Conservation (phyloP, 2,797 vertebrate genomes). For the Pteropus rufus region DNA sequence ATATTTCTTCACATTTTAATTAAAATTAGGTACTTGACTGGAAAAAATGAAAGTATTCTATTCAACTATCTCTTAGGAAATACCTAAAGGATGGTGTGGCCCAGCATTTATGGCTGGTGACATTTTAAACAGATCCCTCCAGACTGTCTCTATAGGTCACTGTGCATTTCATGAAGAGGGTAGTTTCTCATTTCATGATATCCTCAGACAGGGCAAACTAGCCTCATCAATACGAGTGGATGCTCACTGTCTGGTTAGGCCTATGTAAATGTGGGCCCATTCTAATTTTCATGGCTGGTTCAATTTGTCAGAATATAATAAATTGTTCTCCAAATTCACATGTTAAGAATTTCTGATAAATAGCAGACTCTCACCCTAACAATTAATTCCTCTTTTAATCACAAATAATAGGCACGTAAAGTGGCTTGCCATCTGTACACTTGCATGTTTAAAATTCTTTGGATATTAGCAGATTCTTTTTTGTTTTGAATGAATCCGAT, state of each 20-base stretch:
- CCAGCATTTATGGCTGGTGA: not conserved
- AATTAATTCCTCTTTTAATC: constrained; percentile 35
- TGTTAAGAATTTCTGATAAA: constrained; percentile 56
- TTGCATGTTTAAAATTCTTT: constrained; percentile 61
- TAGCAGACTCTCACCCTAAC: not conserved
- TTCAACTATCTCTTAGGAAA: not conserved
- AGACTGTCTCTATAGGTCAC: not conserved
- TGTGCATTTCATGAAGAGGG: not conserved
- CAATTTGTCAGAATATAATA: constrained; percentile 39
- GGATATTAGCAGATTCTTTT: constrained; percentile 49
- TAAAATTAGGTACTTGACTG: not conserved
- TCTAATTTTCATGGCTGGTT: constrained; percentile 19
- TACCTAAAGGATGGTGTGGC: not conserved
- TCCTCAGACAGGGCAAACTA: not conserved
- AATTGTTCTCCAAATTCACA: not conserved
- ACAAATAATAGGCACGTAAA: constrained; percentile 45
- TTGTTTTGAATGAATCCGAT: constrained; percentile 36
- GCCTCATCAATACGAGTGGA: not conserved
- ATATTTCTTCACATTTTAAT: not conserved
- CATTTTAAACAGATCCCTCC: not conserved
- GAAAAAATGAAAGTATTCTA: not conserved
- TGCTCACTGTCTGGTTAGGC: not conserved
- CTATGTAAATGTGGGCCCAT: not conserved
- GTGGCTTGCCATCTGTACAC: constrained; percentile 59
- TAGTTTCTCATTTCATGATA: not conserved